Evolutionary conservation across 2,888 invertebrate genomes (phyloP), one percentile per base, ranked within the genome.

Genomic region (Phymatocera aterrima): DNA sequence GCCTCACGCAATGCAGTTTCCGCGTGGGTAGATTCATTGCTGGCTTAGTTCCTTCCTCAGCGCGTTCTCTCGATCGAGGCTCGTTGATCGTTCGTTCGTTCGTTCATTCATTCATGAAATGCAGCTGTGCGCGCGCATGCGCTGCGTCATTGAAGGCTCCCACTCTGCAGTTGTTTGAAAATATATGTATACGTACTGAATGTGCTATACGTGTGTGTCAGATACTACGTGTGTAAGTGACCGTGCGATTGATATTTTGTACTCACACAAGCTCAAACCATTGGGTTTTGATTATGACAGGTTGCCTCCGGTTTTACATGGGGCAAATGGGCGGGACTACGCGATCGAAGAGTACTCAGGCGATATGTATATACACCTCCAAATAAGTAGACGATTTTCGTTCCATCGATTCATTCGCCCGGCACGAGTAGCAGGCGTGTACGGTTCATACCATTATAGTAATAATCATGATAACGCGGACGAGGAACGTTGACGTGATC

Each of bases 91-190:
- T 48, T 46, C 78, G 21, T 78, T 78, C 70, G 40, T 78, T 78
- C 70, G 84, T 84, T 82, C 81, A 83, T 40, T 57, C 57, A 87
- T 87, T 87, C 87, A 87, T 86, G 83, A 87, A 86, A 84, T 83
- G 83, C 84, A 80, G 82, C 77, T 79, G 70, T 78, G 83, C 84
- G 84, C 86, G 83, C 83, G 84, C 82, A 75, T 75, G 75, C 75
- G 75, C 75, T 40, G 24, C 75, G 40, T 57, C 75, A 60, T 60
- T 60, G 57, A 75, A 40, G 57, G 34, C 40, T 75, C 75, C 75
- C 75, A 60, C 75, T 75, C 75, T 24, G 28, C 37, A 64, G 61
- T 72, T 75, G 43, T 75, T 57, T 75, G 75, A 75, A 75, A 75
- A 75, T 75, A 40, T 43, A 65, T 24, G 8, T 40, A 43, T n/a